Percentiles rank a stretch among this genome's conserved stretches.
phyloP scores from a whole-genome alignment of 2,113 vertebrate species.

The Eonycteris spelaea region DNA sequence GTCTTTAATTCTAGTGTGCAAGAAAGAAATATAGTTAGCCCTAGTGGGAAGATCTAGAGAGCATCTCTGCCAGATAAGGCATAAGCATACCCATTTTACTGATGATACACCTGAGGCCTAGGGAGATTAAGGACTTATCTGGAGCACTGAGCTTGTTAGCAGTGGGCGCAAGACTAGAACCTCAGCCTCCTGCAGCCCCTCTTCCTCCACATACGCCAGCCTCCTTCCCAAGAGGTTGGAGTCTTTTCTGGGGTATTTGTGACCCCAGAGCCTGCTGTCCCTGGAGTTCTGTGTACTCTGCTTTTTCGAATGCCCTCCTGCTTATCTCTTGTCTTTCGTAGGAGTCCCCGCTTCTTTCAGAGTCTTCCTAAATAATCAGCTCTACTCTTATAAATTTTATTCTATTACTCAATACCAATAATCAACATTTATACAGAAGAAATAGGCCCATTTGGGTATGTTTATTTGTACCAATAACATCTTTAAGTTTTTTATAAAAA shows the following conservation, averaged over 20 bases:
- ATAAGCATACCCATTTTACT: background rate
- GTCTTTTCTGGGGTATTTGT: background rate
- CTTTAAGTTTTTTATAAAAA: background rate
- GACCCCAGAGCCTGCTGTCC: background rate
- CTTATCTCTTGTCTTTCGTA: background rate
- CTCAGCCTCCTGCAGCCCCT: too few species aligned
- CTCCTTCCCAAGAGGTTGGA: background rate
- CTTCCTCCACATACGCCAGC: fast-evolving
- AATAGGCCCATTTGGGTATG: background rate
- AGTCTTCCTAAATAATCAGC: background rate
- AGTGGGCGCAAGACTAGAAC: background rate
- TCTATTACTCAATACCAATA: background rate
- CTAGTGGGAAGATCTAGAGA: fast-evolving
- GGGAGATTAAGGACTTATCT: background rate
- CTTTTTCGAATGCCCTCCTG: background rate
- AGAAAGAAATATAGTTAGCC: background rate
- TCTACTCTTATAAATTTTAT: background rate
- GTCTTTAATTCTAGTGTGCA: background rate
- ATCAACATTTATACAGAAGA: background rate
- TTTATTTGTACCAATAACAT: background rate
- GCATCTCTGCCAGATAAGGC: background rate
- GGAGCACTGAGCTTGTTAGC: background rate
- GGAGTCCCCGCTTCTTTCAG: background rate
- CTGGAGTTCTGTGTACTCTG: fast-evolving
- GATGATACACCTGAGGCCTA: background rate